Evolutionary conservation across 1,140 invertebrate genomes (phyloP).

Genomic region (Microplitis demolitor): DNA sequence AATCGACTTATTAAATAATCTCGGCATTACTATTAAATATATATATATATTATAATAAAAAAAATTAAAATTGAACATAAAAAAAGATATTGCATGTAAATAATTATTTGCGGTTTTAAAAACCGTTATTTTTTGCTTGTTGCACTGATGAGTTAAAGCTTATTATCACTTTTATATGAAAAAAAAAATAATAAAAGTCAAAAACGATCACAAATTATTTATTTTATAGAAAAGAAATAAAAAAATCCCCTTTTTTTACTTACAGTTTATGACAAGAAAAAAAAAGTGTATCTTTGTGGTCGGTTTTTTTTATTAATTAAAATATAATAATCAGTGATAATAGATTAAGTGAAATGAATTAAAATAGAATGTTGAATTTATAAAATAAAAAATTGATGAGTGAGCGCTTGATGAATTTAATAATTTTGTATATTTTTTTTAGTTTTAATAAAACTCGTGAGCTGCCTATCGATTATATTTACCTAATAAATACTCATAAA

Average conservation of each 20-base stretch:
- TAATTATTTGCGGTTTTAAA: not conserved
- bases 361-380: not conserved
- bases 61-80: not conserved
- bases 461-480: too few relatives aligned
- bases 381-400: not conserved
- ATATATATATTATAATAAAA: not conserved
- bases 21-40: too few relatives aligned
- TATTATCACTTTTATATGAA: not conserved
- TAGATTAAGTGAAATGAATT: not conserved
- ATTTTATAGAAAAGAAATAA: not conserved
- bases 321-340: constrained; percentile 3
- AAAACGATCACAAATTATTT: not conserved
- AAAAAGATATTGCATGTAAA: not conserved
- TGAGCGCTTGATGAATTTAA: not conserved
- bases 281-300: too few relatives aligned
- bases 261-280: too few relatives aligned
- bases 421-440: too few relatives aligned
- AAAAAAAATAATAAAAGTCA: not conserved
- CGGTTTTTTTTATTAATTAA: not conserved
- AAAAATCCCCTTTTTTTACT: not conserved
- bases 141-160: not conserved
- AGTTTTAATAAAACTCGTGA: too few relatives aligned
- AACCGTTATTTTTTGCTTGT: not conserved
- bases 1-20: too few relatives aligned
- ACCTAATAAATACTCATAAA: too few relatives aligned